Evolutionary conservation across 2,113 vertebrate species (phyloP).

Genomic region (Hystrix cristata): DNA sequence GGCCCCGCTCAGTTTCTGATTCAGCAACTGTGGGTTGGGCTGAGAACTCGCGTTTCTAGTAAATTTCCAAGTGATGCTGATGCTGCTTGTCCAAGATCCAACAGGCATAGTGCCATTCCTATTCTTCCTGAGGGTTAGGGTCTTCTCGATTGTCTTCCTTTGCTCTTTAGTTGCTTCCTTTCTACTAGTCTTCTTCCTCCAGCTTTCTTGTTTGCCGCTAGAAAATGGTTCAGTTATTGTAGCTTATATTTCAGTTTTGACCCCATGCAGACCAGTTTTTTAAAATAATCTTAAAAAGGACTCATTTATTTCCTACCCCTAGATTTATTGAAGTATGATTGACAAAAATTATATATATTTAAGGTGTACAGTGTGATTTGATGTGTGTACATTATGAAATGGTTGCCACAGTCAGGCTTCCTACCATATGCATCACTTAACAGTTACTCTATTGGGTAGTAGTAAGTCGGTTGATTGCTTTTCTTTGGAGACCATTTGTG

Average conservation of each 20-base stretch:
- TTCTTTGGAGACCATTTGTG: neutral
- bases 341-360: neutral
- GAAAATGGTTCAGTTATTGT: neutral
- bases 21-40: neutral
- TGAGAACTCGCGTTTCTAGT: neutral
- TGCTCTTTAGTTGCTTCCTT: neutral
- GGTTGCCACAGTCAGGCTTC: neutral
- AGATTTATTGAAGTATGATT: neutral
- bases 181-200: neutral
- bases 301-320: neutral
- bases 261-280: neutral
- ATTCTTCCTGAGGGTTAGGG: neutral
- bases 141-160: too few species aligned
- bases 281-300: neutral
- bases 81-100: neutral
- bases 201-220: neutral
- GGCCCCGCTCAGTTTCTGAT: neutral
- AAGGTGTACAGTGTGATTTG: neutral
- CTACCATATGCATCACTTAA: neutral
- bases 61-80: neutral
- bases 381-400: neutral
- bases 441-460: neutral
- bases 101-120: neutral
- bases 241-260: neutral
- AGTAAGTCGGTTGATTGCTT: neutral